Evolutionary conservation across 2,888 invertebrate genomes (phyloP).

Genomic region (Panopea generosa): DNA sequence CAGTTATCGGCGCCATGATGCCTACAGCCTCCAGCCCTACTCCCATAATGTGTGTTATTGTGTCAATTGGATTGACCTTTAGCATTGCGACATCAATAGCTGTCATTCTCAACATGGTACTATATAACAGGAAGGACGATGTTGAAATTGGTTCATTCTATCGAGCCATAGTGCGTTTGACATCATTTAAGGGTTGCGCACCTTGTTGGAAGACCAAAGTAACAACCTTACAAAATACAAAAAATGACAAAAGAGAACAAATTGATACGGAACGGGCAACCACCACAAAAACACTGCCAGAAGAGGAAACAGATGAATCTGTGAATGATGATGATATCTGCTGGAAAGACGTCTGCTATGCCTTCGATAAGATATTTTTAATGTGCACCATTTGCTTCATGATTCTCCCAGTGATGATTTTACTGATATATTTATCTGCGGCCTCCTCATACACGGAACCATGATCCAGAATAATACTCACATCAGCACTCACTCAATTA

Average conservation of each 20-base stretch:
- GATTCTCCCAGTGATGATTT: too few species aligned
- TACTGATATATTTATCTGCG: too few species aligned
- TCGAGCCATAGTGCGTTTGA: not conserved
- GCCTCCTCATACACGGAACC: too few species aligned
- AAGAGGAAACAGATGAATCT: not conserved
- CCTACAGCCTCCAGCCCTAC: constrained; percentile 9
- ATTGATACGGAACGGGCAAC: too few species aligned
- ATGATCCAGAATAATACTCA: too few species aligned
- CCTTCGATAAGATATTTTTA: constrained; percentile 7
- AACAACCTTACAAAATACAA: too few species aligned
- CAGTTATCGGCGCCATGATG: constrained; percentile 2
- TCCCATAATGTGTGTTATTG: not conserved
- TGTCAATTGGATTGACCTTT: not conserved
- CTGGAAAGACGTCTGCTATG: constrained; percentile 1
- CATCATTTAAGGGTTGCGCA: not conserved
- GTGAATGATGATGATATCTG: not conserved
- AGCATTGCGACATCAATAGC: not conserved
- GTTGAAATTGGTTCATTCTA: not conserved
- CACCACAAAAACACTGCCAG: not conserved
- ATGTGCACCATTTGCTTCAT: not conserved
- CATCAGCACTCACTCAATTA: too few species aligned
- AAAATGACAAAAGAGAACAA: not conserved
- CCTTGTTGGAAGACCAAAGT: too few species aligned
- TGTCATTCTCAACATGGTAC: constrained; percentile 2
- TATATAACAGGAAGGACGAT: constrained; percentile 4